A percentile compares a stretch with the other conserved stretches of the same genome.
These are phyloP conservation scores for Lethocerus indicus DNA, from an alignment of 1,140 invertebrate species.

Conservation along the genomic window DNA sequence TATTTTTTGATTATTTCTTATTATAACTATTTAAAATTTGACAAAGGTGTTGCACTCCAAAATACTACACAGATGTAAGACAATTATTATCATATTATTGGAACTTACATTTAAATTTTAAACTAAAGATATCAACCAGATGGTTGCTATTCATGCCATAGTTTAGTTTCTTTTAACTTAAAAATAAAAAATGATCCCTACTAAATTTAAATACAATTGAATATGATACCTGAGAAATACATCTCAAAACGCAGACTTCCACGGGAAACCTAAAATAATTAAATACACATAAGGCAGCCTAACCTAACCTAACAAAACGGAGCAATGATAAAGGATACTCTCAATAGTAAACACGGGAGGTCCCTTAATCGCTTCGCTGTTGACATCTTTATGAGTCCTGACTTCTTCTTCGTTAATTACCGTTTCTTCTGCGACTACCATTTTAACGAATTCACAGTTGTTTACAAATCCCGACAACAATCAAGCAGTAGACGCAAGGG, in stretches of 20 bases:
- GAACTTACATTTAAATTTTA: too few relatives aligned
- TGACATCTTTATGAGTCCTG: too few relatives aligned
- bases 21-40: not conserved
- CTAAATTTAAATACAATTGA: not conserved
- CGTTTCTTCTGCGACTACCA: constrained; percentile 6
- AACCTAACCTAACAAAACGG: not conserved
- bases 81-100: too few relatives aligned
- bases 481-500: too few relatives aligned
- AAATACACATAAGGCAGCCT: not conserved
- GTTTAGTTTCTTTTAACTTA: not conserved
- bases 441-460: too few relatives aligned
- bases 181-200: not conserved
- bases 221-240: not conserved
- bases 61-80: too few relatives aligned
- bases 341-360: constrained; percentile 15
- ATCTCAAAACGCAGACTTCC: not conserved
- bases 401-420: constrained; percentile 8
- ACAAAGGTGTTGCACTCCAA: too few relatives aligned
- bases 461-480: too few relatives aligned
- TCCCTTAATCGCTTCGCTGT: constrained; percentile 11
- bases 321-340: constrained; percentile 17
- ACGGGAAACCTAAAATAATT: not conserved
- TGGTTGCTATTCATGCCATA: not conserved
- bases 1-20: not conserved
- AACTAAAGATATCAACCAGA: too few relatives aligned